Evolutionary conservation across 2,888 invertebrate species (phyloP).

Genomic region (Phengaris arion): DNA sequence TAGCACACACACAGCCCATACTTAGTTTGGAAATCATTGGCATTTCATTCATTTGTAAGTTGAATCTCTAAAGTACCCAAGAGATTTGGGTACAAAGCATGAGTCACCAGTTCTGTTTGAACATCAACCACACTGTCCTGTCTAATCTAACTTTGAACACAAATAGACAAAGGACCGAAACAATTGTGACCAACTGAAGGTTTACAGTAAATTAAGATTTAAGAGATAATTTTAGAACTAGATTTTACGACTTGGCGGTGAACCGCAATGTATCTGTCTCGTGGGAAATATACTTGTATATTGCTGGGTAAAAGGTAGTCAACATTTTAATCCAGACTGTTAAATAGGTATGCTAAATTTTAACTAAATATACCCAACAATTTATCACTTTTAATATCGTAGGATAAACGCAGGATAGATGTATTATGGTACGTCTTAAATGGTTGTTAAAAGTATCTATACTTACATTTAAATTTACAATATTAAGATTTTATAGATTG

Average conservation of each 20-base stretch:
- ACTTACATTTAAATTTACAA: too few species aligned
- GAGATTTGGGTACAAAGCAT: background rate
- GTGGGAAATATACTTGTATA: background rate
- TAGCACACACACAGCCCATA: too few species aligned
- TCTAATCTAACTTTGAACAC: constrained; percentile 9
- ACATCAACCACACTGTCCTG: background rate
- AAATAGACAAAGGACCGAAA: background rate
- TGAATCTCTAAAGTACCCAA: constrained; percentile 1
- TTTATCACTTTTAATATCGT: background rate
- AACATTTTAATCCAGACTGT: background rate
- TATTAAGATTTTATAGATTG: too few species aligned
- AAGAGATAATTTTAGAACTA: too few species aligned
- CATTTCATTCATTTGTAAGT: background rate
- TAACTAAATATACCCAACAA: background rate
- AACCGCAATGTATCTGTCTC: background rate
- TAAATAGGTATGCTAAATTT: background rate
- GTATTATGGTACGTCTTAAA: too few species aligned
- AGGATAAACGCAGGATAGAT: too few species aligned
- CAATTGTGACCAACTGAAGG: background rate
- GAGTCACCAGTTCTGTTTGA: background rate
- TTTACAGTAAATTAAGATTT: background rate
- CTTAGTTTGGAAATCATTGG: too few species aligned
- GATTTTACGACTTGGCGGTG: too few species aligned
- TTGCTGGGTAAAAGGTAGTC: background rate
- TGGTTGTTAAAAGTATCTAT: too few species aligned